Evolutionary conservation across 2,888 invertebrate genomes (phyloP).

Genomic region (Ichneumon xanthorius): DNA sequence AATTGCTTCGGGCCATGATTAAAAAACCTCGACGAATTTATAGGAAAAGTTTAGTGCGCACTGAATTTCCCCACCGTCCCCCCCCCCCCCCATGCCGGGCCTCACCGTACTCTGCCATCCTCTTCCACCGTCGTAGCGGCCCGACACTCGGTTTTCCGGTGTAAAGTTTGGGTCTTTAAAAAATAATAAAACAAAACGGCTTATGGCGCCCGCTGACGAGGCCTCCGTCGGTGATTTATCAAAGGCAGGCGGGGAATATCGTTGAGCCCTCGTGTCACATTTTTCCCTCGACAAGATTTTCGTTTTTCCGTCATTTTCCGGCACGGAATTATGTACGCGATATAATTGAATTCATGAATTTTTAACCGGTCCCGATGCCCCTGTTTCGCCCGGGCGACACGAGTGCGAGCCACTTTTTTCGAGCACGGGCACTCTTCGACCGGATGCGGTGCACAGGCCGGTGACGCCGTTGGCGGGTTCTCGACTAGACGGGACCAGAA

Average conservation of each 20-base stretch:
- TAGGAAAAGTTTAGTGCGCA: constrained; percentile 64
- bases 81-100: background rate
- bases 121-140: constrained; percentile 4
- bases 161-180: constrained; percentile 59
- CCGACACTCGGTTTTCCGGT: constrained; percentile 25
- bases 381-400: constrained; percentile 13
- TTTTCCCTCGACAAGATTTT: constrained; percentile 27
- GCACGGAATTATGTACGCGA: constrained; percentile 16
- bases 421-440: background rate
- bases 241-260: constrained; percentile 28
- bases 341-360: constrained; percentile 33
- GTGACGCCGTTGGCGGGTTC: constrained; percentile 7
- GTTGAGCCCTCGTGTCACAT: constrained; percentile 30
- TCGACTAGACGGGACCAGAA: constrained; percentile 17
- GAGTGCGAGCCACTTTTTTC: background rate
- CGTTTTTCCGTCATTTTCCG: constrained; percentile 18
- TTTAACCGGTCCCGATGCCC: background rate
- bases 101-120: background rate
- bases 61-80: background rate
- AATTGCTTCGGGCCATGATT: constrained; percentile 66
- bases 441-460: constrained; percentile 1
- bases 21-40: constrained; percentile 69
- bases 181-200: constrained; percentile 62
- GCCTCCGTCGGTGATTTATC: constrained; percentile 42
- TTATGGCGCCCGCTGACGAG: constrained; percentile 15